phyloP scores from a whole-genome alignment of 2,888 invertebrate genomes.

The Shargacucullia verbasci region DNA sequence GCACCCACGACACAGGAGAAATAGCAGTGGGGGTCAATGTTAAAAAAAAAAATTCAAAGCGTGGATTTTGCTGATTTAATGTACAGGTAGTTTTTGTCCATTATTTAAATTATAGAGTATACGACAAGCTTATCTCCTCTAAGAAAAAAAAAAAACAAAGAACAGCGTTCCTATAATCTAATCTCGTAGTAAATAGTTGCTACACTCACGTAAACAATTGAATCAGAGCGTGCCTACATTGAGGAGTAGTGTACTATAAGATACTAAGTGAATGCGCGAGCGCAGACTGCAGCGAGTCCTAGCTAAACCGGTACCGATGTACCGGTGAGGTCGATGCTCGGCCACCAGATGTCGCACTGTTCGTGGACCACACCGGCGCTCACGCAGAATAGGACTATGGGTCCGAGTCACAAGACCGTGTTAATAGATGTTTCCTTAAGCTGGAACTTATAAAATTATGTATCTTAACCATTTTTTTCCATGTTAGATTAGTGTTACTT shows the following conservation, averaged over 20 bases:
- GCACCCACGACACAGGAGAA: no score
- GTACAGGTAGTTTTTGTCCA: no score
- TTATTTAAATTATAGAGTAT: no score
- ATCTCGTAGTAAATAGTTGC: conserved; percentile 52
- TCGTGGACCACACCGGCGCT: conserved; percentile 54
- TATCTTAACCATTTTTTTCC: not conserved
- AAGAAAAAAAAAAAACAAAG: not conserved
- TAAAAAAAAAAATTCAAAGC: no score
- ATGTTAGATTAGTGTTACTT: not conserved
- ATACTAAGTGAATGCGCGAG: conserved; percentile 56
- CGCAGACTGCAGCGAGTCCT: conserved; percentile 62
- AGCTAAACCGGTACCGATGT: conserved; percentile 48
- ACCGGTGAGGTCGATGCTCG: conserved; percentile 70
- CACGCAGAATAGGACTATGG: conserved; percentile 22
- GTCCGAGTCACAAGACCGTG: conserved; percentile 40
- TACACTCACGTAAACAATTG: conserved; percentile 67
- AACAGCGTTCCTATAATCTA: conserved; percentile 17
- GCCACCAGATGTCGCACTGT: conserved; percentile 70
- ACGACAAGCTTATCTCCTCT: no score
- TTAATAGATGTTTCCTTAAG: conserved; percentile 46
- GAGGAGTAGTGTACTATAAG: conserved; percentile 45
- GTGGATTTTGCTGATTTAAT: no score
- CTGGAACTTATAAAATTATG: conserved; percentile 7
- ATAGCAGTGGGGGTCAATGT: no score
- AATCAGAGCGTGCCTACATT: conserved; percentile 64